Evolutionary conservation across 2,113 vertebrate genomes (phyloP), one percentile per base, ranked within the genome.

Genomic region (Trematocara unimaculatum): DNA sequence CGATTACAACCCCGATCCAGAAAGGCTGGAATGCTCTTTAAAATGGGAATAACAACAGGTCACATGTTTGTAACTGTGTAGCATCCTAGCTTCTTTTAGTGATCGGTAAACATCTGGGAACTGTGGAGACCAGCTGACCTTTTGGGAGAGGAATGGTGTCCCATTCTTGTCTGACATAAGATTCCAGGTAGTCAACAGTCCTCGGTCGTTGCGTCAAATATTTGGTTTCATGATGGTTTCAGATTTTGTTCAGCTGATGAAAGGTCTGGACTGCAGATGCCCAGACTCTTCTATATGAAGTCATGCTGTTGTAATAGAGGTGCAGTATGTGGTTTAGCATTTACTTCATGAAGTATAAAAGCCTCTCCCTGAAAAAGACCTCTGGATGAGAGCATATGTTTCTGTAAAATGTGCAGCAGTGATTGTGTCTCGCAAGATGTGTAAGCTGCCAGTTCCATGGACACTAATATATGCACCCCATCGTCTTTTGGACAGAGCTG

Each of bases 281-380:
- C 60, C 60, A 13, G 60, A n/a, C 31, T 64, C 6, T 1, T 35
- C 60, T 64, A 23, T 62, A 1, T 62, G 31, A 35, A 3, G 31
- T 64, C 60, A 1, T 64, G 60, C 2, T 12, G 31, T 64, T 64
- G 60, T 38, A 64, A 38, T 35, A 38, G 1, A 64, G 31, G 0
- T 38, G 31, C 10, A 38, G 60, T 64, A 64, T 64, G 10, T 64
- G 4, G 17, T 64, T 64, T 64, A 38, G 17, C 0, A 12, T 64
- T n/a, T 38, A 64, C 31, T 38, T 38, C 0, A 0, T n/a, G 0
- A 64, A 38, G 6, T 64, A n/a, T 64, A 35, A n/a, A 64, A 38
- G 31, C 31, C 60, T 64, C 31, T 64, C 60, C 17, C 31, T n/a
- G 31, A 64, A 7, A 64, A 64, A 64, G 31, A 64, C 60, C 7